Percentiles rank a stretch among this genome's conserved stretches.
phyloP scores from a whole-genome alignment of 2,888 invertebrate genomes.

The Drosophila cognata region DNA sequence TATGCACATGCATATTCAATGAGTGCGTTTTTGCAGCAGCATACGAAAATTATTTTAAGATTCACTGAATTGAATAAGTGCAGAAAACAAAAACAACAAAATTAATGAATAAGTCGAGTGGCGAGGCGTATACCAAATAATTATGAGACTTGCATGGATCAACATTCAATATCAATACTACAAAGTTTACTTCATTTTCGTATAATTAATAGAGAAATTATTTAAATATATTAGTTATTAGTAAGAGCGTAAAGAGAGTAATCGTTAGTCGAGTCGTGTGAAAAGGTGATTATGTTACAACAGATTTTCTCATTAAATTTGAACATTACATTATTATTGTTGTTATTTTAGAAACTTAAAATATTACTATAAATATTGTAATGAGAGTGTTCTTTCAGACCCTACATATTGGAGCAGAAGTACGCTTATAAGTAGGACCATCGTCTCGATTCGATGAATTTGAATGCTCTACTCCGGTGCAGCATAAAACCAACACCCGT shows the following conservation, averaged over 20 bases:
- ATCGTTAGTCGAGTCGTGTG: not conserved
- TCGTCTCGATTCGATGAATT: constrained; percentile 65
- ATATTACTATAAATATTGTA: not conserved
- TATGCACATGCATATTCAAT: constrained; percentile 64
- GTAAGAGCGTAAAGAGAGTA: not conserved
- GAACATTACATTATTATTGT: not conserved
- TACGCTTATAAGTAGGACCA: constrained; percentile 33
- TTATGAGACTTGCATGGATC: constrained; percentile 15
- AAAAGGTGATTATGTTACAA: not conserved
- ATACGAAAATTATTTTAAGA: constrained; percentile 55
- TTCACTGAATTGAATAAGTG: constrained; percentile 39
- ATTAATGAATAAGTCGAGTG: constrained; percentile 11
- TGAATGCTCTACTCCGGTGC: constrained; percentile 22
- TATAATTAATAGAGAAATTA: not conserved
- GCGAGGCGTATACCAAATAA: constrained; percentile 14
- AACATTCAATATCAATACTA: constrained; percentile 1
- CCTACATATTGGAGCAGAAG: constrained; percentile 35
- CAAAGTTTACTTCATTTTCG: not conserved
- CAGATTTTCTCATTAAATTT: not conserved
- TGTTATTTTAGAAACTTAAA: not conserved
- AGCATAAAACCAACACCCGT: constrained; percentile 35
- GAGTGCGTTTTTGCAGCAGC: constrained; percentile 56
- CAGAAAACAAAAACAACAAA: constrained; percentile 11
- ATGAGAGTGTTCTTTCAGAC: constrained; percentile 18
- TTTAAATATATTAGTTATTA: not conserved